Evolutionary conservation across 2,113 vertebrate species (phyloP), one percentile per base, ranked within the genome.

Genomic region (Aleadryas rufinucha): DNA sequence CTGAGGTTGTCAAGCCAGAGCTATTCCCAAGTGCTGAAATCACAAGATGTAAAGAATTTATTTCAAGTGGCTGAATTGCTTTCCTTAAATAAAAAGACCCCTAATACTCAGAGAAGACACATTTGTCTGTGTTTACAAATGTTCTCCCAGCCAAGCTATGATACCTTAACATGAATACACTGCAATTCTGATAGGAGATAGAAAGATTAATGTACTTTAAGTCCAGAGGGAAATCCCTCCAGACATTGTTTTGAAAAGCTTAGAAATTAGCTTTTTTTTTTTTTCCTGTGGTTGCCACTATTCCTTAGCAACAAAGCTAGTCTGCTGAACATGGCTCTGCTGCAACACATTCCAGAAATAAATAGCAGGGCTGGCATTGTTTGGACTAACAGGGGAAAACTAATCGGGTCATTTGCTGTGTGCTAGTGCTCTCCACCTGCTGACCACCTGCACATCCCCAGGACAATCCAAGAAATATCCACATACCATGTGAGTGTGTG

Each of bases 231-330:
- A 97, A 97, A 95, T 97, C 92, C 92, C 94, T 75, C 52, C 80
- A 86, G 78, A 86, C 72, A 89, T 35, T 82, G 71, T 91, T 94
- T 65, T 50, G 16, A 92, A 92, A 91, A 91, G 91, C 70, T 79
- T 92, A 93, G 39, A 95, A 96, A 97, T 78, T 75, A 95, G 81
- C 50, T 79, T 76, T 42, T 70, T 33, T 57, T 92, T 91, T 82
- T 95, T 84, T 9, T 5, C 69, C 17, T 64, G 54, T 70, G 77
- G 95, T 87, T 81, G 84, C 47, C 26, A 19, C 50, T 88, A 86
- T 89, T 90, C 93, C 95, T 97, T 92, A 97, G 90, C 96, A 97
- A 95, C 93, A 89, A 94, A 96, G 74, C 94, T 21, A 44, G 66
- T 41, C 80, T 92, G 92, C 66, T 87, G 69, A 84, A 84, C 30